Evolutionary conservation across 2,113 vertebrate genomes (phyloP).

Genomic region (Gadus macrocephalus): DNA sequence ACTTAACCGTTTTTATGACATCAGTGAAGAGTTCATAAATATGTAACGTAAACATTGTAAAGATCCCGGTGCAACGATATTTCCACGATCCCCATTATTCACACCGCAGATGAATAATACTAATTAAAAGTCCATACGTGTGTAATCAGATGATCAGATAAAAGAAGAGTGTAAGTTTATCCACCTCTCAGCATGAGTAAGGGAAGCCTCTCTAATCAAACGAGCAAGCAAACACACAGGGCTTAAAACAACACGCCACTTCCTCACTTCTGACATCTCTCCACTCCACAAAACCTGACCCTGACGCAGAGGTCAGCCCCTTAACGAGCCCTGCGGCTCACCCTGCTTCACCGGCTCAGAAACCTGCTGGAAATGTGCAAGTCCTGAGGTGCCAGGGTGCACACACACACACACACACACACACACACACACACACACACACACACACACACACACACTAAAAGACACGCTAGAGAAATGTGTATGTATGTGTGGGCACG

Average conservation of each 20-base stretch:
- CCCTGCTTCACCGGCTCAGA: conserved; percentile 61
- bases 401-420: background rate
- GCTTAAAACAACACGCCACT: conserved; percentile 58
- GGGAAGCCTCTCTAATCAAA: conserved; percentile 59
- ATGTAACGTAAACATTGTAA: too few species aligned
- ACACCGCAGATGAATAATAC: too few species aligned
- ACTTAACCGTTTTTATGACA: too few species aligned
- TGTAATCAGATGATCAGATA: conserved; percentile 28
- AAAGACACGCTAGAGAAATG: too few species aligned
- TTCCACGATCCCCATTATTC: too few species aligned
- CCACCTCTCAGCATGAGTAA: conserved; percentile 23
- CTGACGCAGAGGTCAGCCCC: conserved; percentile 52
- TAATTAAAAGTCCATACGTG: background rate
- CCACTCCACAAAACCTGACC: conserved; percentile 62
- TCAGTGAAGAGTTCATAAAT: too few species aligned
- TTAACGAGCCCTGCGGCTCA: conserved; percentile 67
- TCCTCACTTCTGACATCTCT: conserved; percentile 61
- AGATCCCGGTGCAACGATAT: too few species aligned
- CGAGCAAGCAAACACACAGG: conserved; percentile 64
- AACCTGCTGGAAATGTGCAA: conserved; percentile 70
- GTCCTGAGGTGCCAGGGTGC: conserved; percentile 22
- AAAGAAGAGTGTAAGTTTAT: background rate
- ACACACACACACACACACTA: background rate
- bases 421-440: conserved; percentile 1
- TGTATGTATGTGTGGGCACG: too few species aligned